phyloP scores from a whole-genome alignment of 2,113 vertebrate species.

The Diglossa brunneiventris region DNA sequence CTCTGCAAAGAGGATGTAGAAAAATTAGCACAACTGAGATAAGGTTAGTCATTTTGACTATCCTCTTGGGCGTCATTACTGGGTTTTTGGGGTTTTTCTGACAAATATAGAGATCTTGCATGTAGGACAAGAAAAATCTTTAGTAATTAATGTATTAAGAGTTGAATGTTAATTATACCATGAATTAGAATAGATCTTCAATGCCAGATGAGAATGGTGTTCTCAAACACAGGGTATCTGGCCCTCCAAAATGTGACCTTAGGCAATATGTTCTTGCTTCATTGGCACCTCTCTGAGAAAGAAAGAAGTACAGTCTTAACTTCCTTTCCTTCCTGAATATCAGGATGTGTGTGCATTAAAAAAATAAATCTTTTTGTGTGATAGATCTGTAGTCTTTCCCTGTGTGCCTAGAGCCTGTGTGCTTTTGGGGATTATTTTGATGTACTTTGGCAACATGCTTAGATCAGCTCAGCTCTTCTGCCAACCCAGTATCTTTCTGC shows the following conservation, averaged over 20 bases:
- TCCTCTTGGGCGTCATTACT: not conserved
- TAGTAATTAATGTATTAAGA: slow-evolving; percentile 15
- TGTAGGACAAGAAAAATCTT: not conserved
- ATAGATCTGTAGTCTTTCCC: not conserved
- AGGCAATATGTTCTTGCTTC: not conserved
- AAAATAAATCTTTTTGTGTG: not conserved
- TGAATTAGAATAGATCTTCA: not conserved
- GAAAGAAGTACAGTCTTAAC: not conserved
- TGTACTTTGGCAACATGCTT: not conserved
- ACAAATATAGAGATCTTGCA: not conserved
- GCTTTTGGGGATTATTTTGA: not conserved
- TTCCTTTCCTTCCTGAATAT: not conserved
- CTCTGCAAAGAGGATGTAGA: not conserved
- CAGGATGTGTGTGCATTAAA: not conserved
- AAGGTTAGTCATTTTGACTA: not conserved
- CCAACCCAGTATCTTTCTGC: not conserved
- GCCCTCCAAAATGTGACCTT: not conserved
- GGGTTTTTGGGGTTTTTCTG: not conserved
- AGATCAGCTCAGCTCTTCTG: not conserved
- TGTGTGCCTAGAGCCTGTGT: not conserved
- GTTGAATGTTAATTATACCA: slow-evolving; percentile 10
- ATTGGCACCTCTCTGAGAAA: not conserved
- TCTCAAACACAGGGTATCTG: not conserved
- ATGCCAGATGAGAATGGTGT: not conserved
- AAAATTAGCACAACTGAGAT: not conserved